phyloP scores from a whole-genome alignment of 2,888 invertebrate genomes.

The Norana najaformis region DNA sequence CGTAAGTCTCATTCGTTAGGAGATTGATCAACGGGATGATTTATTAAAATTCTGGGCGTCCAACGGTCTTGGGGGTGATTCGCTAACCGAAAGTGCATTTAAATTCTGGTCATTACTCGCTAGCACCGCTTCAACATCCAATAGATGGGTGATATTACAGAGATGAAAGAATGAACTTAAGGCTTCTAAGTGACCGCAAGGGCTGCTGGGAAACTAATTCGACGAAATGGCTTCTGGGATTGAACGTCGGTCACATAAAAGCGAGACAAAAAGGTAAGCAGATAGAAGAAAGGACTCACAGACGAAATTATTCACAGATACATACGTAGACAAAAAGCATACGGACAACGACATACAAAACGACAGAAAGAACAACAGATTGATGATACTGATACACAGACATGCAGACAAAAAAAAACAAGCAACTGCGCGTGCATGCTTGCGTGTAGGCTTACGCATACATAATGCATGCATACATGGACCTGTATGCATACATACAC shows the following conservation, averaged over 20 bases:
- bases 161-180: neutral
- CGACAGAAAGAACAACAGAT: no score
- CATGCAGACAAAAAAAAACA: no score
- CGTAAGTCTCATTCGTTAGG: no score
- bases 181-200: neutral
- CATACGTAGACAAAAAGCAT: neutral
- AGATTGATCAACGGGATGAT: neutral
- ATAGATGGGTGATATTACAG: neutral
- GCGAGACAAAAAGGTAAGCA: neutral
- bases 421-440: no score
- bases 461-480: no score
- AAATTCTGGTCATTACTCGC: neutral
- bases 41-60: no score
- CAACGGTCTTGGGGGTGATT: neutral
- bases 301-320: neutral
- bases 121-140: neutral
- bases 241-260: neutral
- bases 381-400: no score
- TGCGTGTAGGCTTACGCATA: no score
- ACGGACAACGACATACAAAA: neutral
- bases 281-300: neutral
- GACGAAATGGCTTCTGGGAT: neutral
- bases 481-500: no score
- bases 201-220: neutral
- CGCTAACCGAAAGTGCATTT: neutral